These are phyloP conservation scores for Willowsia nigromaculata DNA, from an alignment of 2,888 invertebrate genomes.

Conservation along the genomic window DNA sequence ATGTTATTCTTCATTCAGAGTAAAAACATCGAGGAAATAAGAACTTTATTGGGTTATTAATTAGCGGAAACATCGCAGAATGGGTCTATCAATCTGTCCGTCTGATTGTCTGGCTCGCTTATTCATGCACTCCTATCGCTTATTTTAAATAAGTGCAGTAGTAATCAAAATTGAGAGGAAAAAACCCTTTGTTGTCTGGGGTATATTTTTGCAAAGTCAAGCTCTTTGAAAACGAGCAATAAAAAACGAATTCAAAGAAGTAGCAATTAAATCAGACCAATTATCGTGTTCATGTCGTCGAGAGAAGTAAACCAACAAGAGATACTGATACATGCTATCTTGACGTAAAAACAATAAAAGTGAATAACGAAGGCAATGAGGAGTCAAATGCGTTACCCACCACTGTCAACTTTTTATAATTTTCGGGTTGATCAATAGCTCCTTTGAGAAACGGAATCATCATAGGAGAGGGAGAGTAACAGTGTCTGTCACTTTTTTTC, in stretches of 20 bases:
- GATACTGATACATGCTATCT: background rate
- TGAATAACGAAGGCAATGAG: background rate
- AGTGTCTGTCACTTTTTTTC: too few relatives aligned
- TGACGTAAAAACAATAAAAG: background rate
- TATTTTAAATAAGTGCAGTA: background rate
- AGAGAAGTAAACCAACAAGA: background rate
- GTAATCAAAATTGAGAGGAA: background rate
- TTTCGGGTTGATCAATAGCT: constrained; percentile 9
- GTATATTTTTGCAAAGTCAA: background rate
- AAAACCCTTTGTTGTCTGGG: background rate
- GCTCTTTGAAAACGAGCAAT: background rate
- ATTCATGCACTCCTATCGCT: background rate
- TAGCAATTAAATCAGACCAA: background rate
- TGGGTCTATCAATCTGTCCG: background rate
- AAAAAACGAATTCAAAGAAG: background rate
- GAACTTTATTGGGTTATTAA: constrained; percentile 51
- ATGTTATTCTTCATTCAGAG: background rate
- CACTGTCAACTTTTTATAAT: background rate
- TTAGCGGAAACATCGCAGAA: constrained; percentile 12
- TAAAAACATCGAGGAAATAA: constrained; percentile 22
- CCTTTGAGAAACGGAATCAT: background rate
- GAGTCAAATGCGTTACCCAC: constrained; percentile 6
- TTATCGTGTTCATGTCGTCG: background rate
- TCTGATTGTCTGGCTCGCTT: background rate
- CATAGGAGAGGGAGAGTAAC: background rate